phyloP scores from a whole-genome alignment of 1,140 invertebrate genomes.

The Ostrea edulis region DNA sequence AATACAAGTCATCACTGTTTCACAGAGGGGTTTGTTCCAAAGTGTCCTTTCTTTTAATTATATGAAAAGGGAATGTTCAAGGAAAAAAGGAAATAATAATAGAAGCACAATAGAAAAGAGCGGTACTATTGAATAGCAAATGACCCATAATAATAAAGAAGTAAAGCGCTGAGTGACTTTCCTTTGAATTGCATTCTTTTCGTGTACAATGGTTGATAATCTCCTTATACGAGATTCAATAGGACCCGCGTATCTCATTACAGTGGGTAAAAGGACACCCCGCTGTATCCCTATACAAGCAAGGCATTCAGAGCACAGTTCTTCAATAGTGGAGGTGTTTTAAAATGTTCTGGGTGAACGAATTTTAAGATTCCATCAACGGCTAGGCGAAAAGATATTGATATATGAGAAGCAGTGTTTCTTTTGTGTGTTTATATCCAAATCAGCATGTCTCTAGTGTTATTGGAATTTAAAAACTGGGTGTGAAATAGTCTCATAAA shows the following conservation, averaged over 20 bases:
- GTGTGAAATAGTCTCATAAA: constrained; percentile 35
- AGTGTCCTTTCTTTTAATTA: constrained; percentile 33
- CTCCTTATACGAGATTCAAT: constrained; percentile 23
- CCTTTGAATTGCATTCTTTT: constrained; percentile 33
- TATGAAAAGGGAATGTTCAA: constrained; percentile 34
- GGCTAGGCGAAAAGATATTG: constrained; percentile 33
- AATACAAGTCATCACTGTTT: constrained; percentile 27
- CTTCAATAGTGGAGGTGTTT: constrained; percentile 38
- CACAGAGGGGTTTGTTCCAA: constrained; percentile 29
- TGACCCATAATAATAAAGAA: constrained; percentile 37
- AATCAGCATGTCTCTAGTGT: constrained; percentile 38
- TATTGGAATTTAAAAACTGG: constrained; percentile 39
- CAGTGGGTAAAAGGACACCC: background rate
- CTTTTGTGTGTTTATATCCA: constrained; percentile 39
- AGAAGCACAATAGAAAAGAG: constrained; percentile 29
- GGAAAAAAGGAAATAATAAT: constrained; percentile 36
- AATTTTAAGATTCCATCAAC: constrained; percentile 31
- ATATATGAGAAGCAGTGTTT: constrained; percentile 39
- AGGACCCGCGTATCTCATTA: constrained; percentile 29
- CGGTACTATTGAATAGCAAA: constrained; percentile 23
- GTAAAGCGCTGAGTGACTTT: constrained; percentile 36
- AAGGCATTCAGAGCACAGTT: constrained; percentile 15
- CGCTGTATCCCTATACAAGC: constrained; percentile 22
- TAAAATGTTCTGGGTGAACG: constrained; percentile 34
- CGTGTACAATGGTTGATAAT: constrained; percentile 32